These are phyloP conservation scores for Ooceraea biroi DNA, from an alignment of 1,140 invertebrate genomes.

Conservation along the genomic window DNA sequence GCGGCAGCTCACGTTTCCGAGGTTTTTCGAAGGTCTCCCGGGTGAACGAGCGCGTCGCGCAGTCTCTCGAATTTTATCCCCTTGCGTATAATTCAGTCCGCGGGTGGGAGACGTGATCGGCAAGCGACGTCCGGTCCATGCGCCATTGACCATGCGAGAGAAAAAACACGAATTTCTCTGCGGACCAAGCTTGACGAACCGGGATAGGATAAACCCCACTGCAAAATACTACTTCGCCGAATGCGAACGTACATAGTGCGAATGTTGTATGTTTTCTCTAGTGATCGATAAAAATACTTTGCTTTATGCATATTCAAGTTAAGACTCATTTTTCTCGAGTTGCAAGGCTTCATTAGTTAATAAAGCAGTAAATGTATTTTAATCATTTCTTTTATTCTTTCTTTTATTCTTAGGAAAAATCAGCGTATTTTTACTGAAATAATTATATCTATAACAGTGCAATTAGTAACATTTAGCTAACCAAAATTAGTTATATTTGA, in stretches of 20 bases:
- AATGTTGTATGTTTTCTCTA: neutral
- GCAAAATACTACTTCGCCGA: conserved; percentile 4
- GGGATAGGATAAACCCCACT: conserved; percentile 1
- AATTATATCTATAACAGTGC: too few species aligned
- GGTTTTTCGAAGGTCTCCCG: conserved; percentile 58
- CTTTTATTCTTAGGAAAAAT: too few species aligned
- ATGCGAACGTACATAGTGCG: too few species aligned
- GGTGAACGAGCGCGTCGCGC: conserved; percentile 2
- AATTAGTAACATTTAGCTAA: too few species aligned
- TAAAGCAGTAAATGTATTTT: neutral
- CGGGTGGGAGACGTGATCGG: conserved; percentile 55
- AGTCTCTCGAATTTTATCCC: conserved; percentile 51
- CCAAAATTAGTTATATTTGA: too few species aligned
- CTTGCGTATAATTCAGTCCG: conserved; percentile 58
- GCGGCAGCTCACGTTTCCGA: conserved; percentile 39
- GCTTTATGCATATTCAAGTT: conserved; percentile 7
- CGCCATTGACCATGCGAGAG: conserved; percentile 43
- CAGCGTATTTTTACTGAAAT: too few species aligned
- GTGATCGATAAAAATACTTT: conserved; percentile 20
- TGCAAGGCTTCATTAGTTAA: conserved; percentile 23
- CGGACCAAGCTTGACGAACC: neutral
- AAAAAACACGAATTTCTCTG: conserved; percentile 52
- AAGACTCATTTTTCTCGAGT: neutral
- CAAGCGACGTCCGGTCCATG: conserved; percentile 59
- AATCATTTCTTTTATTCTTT: too few species aligned